Evolutionary conservation across 2,888 invertebrate genomes (phyloP).

Genomic region (Furcula furcula): DNA sequence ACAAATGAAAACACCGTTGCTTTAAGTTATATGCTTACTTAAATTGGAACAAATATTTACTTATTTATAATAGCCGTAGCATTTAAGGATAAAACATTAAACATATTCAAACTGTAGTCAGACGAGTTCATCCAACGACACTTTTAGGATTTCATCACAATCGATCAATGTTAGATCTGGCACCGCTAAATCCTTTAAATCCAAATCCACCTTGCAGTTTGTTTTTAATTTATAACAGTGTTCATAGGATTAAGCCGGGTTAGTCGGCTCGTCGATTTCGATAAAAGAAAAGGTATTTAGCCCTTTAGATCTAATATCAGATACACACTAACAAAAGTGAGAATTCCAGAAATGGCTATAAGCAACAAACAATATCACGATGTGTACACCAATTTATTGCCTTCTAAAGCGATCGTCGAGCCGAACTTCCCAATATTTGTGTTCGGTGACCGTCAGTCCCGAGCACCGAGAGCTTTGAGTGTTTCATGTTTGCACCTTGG

Average conservation of each 20-base stretch:
- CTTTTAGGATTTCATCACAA: too few relatives aligned
- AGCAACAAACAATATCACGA: too few relatives aligned
- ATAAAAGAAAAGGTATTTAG: background rate
- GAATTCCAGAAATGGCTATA: too few relatives aligned
- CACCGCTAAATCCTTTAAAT: constrained; percentile 7
- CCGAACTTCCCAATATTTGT: constrained; percentile 56
- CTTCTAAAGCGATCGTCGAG: constrained; percentile 25
- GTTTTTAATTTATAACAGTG: background rate
- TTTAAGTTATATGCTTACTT: too few relatives aligned
- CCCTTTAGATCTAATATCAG: too few relatives aligned
- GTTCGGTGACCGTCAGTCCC: constrained; percentile 66
- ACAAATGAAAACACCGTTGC: too few relatives aligned
- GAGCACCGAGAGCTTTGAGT: constrained; percentile 82
- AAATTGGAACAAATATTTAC: too few relatives aligned
- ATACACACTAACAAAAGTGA: too few relatives aligned
- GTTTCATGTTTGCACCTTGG: constrained; percentile 83
- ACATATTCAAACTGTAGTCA: too few relatives aligned
- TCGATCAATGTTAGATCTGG: background rate
- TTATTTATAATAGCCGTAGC: too few relatives aligned
- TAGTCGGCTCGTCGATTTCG: constrained; percentile 34
- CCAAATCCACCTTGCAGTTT: background rate
- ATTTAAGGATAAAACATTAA: too few relatives aligned
- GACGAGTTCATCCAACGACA: too few relatives aligned
- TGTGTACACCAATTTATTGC: background rate
- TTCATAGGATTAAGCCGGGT: constrained; percentile 25